Percentiles rank a stretch among this genome's conserved stretches.
Evolutionary conservation across 1,140 invertebrate genomes (phyloP).

Genomic region (Drosophila tani): DNA sequence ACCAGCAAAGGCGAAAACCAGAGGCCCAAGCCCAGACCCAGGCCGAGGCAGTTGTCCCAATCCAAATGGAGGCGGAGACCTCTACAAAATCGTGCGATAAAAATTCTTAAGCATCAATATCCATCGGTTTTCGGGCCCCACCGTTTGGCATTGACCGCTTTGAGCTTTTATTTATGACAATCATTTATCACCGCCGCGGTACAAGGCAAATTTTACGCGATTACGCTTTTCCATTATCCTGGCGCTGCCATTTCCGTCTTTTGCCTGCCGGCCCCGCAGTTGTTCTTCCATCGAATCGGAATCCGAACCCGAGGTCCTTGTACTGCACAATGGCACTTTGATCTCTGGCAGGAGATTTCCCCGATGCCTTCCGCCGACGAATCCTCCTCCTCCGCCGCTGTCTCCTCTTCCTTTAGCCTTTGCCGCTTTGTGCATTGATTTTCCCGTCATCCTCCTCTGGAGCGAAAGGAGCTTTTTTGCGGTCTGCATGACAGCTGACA

Average conservation of each 20-base stretch:
- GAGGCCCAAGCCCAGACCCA: not conserved
- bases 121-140: conserved; percentile 57
- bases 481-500: conserved; percentile 58
- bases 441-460: conserved; percentile 15
- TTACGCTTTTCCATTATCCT: conserved; percentile 80
- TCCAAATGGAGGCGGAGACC: conserved; percentile 44
- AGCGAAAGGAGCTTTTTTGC: conserved; percentile 33
- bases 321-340: conserved; percentile 61
- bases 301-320: conserved; percentile 24
- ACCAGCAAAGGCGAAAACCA: conserved; percentile 4
- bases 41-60: conserved; percentile 19
- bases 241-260: conserved; percentile 22
- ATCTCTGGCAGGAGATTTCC: conserved; percentile 54
- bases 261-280: not conserved
- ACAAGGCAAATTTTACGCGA: conserved; percentile 80
- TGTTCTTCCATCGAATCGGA: conserved; percentile 14
- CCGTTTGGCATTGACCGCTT: conserved; percentile 56
- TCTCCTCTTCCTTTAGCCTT: not conserved
- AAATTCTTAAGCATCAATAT: conserved; percentile 83
- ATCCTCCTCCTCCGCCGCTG: not conserved
- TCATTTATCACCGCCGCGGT: conserved; percentile 75
- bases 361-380: conserved; percentile 27
- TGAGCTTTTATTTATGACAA: conserved; percentile 80
- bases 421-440: conserved; percentile 48
- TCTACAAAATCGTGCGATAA: conserved; percentile 79